Evolutionary conservation across 2,888 invertebrate genomes (phyloP).

Genomic region (Hybos culiciformis): DNA sequence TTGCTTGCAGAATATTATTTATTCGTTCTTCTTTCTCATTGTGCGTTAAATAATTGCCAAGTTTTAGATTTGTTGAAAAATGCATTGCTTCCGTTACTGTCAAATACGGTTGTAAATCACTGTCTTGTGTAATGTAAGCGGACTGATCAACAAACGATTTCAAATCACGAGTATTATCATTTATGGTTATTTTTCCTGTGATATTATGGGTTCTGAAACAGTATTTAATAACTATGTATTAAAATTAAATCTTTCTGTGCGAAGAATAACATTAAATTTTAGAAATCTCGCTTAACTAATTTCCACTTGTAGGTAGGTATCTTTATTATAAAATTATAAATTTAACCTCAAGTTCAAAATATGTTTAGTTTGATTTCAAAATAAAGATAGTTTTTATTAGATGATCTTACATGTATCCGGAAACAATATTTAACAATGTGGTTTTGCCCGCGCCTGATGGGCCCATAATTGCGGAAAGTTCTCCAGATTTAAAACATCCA

Average conservation of each 20-base stretch:
- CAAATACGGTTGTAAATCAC: constrained; percentile 64
- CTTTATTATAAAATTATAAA: no score
- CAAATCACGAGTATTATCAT: constrained; percentile 51
- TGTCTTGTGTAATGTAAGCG: constrained; percentile 85
- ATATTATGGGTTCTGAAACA: constrained; percentile 30
- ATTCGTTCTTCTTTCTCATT: constrained; percentile 55
- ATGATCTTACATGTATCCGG: constrained; percentile 70
- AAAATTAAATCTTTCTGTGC: no score
- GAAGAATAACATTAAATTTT: no score
- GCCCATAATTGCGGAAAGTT: constrained; percentile 75
- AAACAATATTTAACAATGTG: constrained; percentile 73
- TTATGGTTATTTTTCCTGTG: constrained; percentile 58
- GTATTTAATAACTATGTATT: neutral
- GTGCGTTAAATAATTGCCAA: constrained; percentile 47
- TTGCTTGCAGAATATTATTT: constrained; percentile 61
- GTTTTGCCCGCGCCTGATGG: constrained; percentile 85
- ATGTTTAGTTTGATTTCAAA: neutral
- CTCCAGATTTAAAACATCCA: constrained; percentile 58
- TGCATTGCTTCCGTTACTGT: constrained; percentile 75
- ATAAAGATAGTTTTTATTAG: neutral
- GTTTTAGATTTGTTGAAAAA: constrained; percentile 76
- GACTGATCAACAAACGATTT: constrained; percentile 57
- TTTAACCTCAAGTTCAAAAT: no score
- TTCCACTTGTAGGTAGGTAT: no score
- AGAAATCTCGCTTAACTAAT: no score